Base-by-base conservation (phyloP, 2,888 invertebrate species). In the Micoletzkya japonica region DNA sequence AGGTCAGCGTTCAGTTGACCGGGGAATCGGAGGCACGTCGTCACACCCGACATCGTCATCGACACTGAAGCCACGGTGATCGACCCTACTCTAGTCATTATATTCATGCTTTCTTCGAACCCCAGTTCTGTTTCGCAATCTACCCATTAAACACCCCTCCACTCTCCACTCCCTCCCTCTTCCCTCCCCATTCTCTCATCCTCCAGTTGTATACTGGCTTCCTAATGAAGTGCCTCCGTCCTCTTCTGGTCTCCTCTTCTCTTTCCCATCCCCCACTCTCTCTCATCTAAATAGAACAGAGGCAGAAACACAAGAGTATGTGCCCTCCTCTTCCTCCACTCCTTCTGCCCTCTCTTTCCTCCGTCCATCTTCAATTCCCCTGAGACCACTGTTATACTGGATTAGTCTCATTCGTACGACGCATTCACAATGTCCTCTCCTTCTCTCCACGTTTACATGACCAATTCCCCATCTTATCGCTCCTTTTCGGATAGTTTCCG, bases 1-100 rank as follows among this genome's bases (percentile, higher is more conserved):
- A 93, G 89, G 88, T 93, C 93, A 10, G 93, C 85, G 54, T 86
- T 86, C 63, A 86, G 76, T 76, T 87, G 86, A 50, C 85, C 82
- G 34, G 86, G 86, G 82, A 87, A 86, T 24, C 87, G 78, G 50
- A 93, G 90, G 87, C 88, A 88, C 44, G 88, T 88, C 50, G 88
- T 88, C 30, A 88, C 87, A 49, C 88, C 88, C 34, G 88, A 88
- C 88, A 88, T 88, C 32, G 88, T 88, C 70, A 87, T 84, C 32
- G 87, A 87, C 1, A 88, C 88, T 82, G 72, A 68, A 80, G 44
- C 34, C 34, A n/a, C 20, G 4, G 4, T 58, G 14, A 7, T 3
- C 1, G 24, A 28, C 3, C 14, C 37, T 39, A 10, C 17, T 37
- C 17, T 14, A 1, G 37, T 1, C 2, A 24, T 39, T 26, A 17